These are phyloP conservation scores for Rhagophthalmus giganteus DNA, from an alignment of 2,888 invertebrate genomes.

Conservation along the genomic window DNA sequence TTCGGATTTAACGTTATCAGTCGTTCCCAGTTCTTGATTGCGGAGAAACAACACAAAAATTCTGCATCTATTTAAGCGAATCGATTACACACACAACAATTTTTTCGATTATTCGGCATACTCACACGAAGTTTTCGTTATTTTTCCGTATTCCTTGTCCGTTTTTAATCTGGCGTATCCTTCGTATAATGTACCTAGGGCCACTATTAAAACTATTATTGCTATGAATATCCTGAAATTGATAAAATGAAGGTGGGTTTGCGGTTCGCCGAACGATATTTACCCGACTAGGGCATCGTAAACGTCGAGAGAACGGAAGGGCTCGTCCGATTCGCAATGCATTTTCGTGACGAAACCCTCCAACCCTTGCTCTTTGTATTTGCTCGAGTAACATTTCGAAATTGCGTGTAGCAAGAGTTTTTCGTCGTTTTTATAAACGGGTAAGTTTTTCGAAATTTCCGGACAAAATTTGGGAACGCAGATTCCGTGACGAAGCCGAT, in stretches of 20 bases:
- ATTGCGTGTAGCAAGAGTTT: neutral
- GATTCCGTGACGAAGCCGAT: neutral
- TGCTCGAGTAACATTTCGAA: neutral
- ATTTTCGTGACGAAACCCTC: neutral
- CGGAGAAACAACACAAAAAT: too few species aligned
- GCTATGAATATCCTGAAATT: neutral
- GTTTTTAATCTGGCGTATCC: neutral
- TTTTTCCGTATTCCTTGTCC: neutral
- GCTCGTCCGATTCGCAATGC: neutral
- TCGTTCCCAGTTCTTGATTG: neutral
- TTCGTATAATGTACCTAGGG: neutral
- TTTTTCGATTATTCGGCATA: too few species aligned
- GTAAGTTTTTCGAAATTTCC: neutral
- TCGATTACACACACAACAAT: too few species aligned
- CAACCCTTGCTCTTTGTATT: neutral
- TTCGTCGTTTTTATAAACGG: neutral
- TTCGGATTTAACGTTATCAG: neutral
- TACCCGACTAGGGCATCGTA: neutral
- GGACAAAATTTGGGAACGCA: neutral
- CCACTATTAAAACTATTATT: neutral
- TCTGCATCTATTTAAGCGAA: too few species aligned
- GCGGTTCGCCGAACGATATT: neutral
- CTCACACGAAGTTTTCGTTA: neutral
- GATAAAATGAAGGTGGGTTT: neutral
- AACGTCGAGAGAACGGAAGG: neutral